Evolutionary conservation across 2,797 vertebrate species (phyloP), one percentile per base, ranked within the genome.

Genomic region (Sebastes elongatus): DNA sequence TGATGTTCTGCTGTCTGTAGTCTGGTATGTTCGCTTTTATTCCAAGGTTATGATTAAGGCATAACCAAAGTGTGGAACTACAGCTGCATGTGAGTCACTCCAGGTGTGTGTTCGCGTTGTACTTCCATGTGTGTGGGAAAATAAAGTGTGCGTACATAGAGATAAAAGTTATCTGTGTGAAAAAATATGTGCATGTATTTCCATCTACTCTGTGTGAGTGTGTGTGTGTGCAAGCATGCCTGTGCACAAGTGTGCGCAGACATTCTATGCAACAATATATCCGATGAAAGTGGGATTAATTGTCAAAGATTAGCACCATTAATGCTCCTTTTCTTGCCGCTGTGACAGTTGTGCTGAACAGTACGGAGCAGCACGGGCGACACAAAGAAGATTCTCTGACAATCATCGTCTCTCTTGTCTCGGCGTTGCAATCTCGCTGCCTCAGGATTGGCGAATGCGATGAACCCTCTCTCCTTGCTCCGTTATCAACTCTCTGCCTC

Each of bases 231-330:
- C 2, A 2, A 23, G 42, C 16, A 18, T 53, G n/a, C 27, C 11
- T 69, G 25, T 71, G 49, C 64, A 16, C 30, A 49, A 68, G 32
- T 13, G 62, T 55, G 57, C 56, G 62, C 46, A 32, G 62, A 77
- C 33, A 71, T 77, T 86, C 25, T 81, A 72, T 76, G 49, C 69
- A 32, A 66, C 66, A 80, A 13, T 75, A 74, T 71, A 85, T 74
- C 60, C 7, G 10, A 78, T 81, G 76, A 87, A 91, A 83, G 74
- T 82, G 61, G 77, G 81, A 88, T 89, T 93, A 91, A 85, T 91
- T 91, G 81, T 86, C 76, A 80, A 81, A 90, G 87, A 92, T 94
- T 86, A 86, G 83, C 85, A 69, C 78, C 82, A 70, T 83, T 90
- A 89, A 84, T 89, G 60, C 80, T 77, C 61, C 74, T 68, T 75